A percentile compares a stretch with the other conserved stretches of the same genome.
phyloP scores from a whole-genome alignment of 2,888 invertebrate genomes.

The Acanthosoma haemorrhoidale region DNA sequence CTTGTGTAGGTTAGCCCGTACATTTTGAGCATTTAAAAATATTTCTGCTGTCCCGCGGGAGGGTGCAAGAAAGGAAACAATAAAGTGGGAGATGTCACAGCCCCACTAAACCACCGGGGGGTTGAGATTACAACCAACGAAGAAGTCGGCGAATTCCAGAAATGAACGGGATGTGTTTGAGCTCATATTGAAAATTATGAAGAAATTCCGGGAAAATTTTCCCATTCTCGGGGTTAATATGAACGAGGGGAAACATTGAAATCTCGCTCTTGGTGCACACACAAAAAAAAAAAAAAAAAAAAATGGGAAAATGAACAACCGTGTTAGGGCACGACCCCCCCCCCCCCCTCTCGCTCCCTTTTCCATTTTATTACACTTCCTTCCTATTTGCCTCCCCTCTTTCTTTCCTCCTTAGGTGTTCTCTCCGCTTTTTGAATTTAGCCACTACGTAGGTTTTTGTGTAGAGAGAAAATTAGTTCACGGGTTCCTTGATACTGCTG shows the following conservation, averaged over 20 bases:
- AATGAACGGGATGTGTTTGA: background rate
- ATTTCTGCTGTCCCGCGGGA: background rate
- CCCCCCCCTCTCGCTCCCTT: too few species aligned
- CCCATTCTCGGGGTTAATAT: slow-evolving; percentile 18
- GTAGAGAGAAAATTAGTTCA: too few species aligned
- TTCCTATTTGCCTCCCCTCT: too few species aligned
- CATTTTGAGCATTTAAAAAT: too few species aligned
- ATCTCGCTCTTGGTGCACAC: too few species aligned
- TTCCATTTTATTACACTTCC: too few species aligned
- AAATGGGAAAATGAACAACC: background rate
- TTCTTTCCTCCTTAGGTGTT: too few species aligned
- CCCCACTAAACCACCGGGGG: background rate
- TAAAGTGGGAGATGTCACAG: background rate
- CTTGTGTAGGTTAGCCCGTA: too few species aligned
- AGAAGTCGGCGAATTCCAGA: slow-evolving; percentile 4
- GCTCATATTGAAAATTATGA: slow-evolving; percentile 22
- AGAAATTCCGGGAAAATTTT: slow-evolving; percentile 9
- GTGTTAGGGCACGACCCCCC: too few species aligned
- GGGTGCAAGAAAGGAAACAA: background rate
- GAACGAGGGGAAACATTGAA: slow-evolving; percentile 14
- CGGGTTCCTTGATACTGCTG: too few species aligned
- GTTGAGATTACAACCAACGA: background rate
- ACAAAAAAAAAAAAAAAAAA: background rate
- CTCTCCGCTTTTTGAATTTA: too few species aligned
- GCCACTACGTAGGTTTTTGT: too few species aligned